phyloP scores from a whole-genome alignment of 2,888 invertebrate genomes.

The Dendrolimus pini region DNA sequence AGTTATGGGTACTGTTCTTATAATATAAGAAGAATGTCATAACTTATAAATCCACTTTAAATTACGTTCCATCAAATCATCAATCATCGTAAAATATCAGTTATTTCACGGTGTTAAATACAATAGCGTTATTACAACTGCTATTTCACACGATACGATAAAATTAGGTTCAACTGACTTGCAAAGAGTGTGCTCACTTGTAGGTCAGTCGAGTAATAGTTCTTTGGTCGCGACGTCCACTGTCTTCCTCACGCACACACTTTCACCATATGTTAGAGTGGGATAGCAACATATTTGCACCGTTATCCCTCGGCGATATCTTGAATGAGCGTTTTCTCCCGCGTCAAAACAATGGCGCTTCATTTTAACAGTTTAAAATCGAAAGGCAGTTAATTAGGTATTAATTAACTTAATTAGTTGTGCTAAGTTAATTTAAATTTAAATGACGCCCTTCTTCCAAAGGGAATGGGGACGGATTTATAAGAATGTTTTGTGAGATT shows the following conservation, averaged over 20 bases:
- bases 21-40: no score
- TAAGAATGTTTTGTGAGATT: background rate
- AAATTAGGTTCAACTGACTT: slow-evolving; percentile 74
- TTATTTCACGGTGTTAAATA: slow-evolving; percentile 52
- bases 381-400: slow-evolving; percentile 55
- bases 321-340: slow-evolving; percentile 76
- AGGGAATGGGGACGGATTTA: background rate
- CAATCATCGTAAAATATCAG: slow-evolving; percentile 35
- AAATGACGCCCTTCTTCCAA: background rate
- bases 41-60: background rate
- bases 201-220: slow-evolving; percentile 76
- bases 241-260: slow-evolving; percentile 29
- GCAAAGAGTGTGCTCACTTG: slow-evolving; percentile 75
- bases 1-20: background rate
- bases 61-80: slow-evolving; percentile 3
- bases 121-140: slow-evolving; percentile 42
- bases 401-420: slow-evolving; percentile 38
- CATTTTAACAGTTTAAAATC: slow-evolving; percentile 56
- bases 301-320: slow-evolving; percentile 73
- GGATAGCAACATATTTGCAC: slow-evolving; percentile 36
- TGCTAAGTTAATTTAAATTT: slow-evolving; percentile 14
- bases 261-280: slow-evolving; percentile 18
- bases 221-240: slow-evolving; percentile 53
- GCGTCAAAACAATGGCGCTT: slow-evolving; percentile 70
- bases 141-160: slow-evolving; percentile 62